A percentile compares a stretch with the other conserved stretches of the same genome.
Conservation (phyloP, 2,888 invertebrate genomes). For the Lottia gigantea region DNA sequence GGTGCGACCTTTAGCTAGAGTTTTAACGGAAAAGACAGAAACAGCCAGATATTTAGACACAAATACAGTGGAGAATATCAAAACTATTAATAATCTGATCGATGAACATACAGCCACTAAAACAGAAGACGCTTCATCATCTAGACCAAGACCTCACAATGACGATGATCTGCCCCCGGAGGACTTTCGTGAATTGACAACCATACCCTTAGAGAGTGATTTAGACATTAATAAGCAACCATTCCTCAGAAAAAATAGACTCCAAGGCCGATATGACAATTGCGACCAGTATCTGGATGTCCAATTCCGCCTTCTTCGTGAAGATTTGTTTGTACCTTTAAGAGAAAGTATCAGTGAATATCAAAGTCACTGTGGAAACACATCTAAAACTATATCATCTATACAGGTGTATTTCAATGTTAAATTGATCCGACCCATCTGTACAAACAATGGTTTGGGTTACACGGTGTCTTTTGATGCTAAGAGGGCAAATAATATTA, state of each 20-base stretch:
- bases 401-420: slow-evolving; percentile 46
- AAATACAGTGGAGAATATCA: neutral
- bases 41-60: too few species aligned
- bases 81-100: neutral
- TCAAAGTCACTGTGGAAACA: slow-evolving; percentile 37
- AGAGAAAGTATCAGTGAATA: slow-evolving; percentile 75
- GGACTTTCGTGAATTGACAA: slow-evolving; percentile 60
- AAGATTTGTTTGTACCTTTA: slow-evolving; percentile 82
- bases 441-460: slow-evolving; percentile 39
- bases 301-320: slow-evolving; percentile 80
- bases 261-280: slow-evolving; percentile 74
- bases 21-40: too few species aligned
- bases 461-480: slow-evolving; percentile 40
- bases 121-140: neutral
- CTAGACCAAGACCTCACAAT: slow-evolving; percentile 12
- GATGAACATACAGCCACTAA: neutral
- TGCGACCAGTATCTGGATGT: slow-evolving; percentile 79
- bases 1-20: neutral
- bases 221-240: slow-evolving; percentile 53
- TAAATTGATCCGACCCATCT: slow-evolving; percentile 36
- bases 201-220: slow-evolving; percentile 59
- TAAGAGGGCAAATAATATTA: slow-evolving; percentile 24
- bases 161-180: slow-evolving; percentile 65
- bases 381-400: slow-evolving; percentile 18
- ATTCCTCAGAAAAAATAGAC: slow-evolving; percentile 73